These are phyloP conservation scores for Sinocyclocheilus anshuiensis DNA, from an alignment of 2,113 vertebrate genomes.

Conservation along the genomic window DNA sequence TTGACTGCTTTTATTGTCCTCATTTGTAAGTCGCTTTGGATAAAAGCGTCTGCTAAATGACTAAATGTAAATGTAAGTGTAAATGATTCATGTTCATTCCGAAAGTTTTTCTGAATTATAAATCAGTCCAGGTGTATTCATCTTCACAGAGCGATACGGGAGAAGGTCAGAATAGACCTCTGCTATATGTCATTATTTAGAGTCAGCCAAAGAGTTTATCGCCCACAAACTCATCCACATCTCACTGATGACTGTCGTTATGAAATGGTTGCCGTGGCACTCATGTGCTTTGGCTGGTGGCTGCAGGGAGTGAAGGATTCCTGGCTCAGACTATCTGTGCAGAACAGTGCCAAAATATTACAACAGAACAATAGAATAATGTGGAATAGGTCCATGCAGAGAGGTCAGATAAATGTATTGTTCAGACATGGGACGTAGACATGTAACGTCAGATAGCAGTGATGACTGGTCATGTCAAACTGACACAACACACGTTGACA, in stretches of 20 bases:
- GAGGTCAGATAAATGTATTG: conserved; percentile 23
- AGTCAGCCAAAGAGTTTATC: conserved; percentile 39
- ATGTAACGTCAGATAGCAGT: background rate
- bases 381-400: conserved; percentile 4
- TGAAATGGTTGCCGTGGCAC: conserved; percentile 25
- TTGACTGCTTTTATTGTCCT: too few relatives aligned
- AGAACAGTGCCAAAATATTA: conserved; percentile 9
- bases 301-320: conserved; percentile 36
- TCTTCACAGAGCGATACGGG: conserved; percentile 34
- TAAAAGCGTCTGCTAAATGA: too few relatives aligned
- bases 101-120: background rate
- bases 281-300: conserved; percentile 30
- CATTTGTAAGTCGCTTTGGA: too few relatives aligned
- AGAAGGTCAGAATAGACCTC: conserved; percentile 52
- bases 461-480: background rate
- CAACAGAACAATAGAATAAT: conserved; percentile 6
- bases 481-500: background rate
- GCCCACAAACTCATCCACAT: conserved; percentile 31
- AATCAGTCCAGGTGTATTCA: conserved; percentile 46
- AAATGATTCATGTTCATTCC: conserved; percentile 27
- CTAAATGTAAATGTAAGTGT: too few relatives aligned
- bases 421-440: background rate
- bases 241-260: conserved; percentile 39
- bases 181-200: conserved; percentile 47
- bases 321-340: conserved; percentile 1